These are phyloP conservation scores for Lanius ludovicianus DNA, from an alignment of 2,113 vertebrate species.

Conservation along the genomic window DNA sequence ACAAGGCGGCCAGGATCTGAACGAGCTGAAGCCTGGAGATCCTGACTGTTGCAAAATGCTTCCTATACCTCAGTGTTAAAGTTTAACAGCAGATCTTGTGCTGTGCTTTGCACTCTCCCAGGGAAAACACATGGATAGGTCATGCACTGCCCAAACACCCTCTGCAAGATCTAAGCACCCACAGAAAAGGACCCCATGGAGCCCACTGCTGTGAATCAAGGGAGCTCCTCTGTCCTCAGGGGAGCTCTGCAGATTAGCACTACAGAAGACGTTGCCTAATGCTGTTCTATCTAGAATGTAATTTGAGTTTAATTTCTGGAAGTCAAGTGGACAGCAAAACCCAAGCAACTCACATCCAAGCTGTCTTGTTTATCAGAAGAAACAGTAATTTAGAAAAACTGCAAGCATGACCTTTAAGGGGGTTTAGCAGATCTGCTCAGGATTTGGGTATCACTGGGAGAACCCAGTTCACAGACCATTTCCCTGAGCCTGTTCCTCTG, in stretches of 20 bases:
- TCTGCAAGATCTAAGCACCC: not conserved
- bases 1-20: constrained; percentile 2
- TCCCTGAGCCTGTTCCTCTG: not conserved
- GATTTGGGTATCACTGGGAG: not conserved
- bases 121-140: rapidly evolving
- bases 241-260: not conserved
- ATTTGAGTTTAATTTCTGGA: not conserved
- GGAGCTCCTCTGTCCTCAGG: not conserved
- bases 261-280: not conserved
- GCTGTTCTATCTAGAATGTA: not conserved
- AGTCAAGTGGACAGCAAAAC: not conserved
- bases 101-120: not conserved
- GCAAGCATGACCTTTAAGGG: not conserved
- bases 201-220: not conserved
- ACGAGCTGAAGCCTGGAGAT: not conserved
- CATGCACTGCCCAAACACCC: not conserved
- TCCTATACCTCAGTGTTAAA: not conserved
- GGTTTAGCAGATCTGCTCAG: not conserved
- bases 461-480: not conserved
- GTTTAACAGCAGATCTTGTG: not conserved
- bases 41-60: constrained; percentile 1
- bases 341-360: not conserved
- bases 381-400: not conserved
- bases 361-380: not conserved
- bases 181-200: not conserved